Conservation (phyloP, 2,113 vertebrate genomes). For the Salvator merianae region DNA sequence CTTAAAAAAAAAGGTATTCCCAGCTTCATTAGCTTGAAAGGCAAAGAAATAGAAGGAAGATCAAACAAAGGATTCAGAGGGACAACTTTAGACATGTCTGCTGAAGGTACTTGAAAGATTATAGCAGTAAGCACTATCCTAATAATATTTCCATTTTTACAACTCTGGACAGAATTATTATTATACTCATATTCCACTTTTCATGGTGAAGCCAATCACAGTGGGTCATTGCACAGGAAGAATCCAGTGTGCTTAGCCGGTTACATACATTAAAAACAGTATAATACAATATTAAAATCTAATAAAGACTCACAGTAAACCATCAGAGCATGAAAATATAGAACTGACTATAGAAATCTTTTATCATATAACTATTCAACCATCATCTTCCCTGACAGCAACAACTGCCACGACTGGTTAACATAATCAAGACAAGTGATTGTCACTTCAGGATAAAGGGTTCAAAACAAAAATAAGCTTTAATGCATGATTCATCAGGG, state of each 20-base stretch:
- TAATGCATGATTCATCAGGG: not conserved
- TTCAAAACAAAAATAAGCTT: not conserved
- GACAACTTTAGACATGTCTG: not conserved
- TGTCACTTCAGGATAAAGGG: not conserved
- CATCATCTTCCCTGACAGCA: not conserved
- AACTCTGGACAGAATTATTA: not conserved
- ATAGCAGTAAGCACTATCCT: not conserved
- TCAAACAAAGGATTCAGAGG: not conserved
- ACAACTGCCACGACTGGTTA: not conserved
- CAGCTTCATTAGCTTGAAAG: not conserved
- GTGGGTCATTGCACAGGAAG: no score
- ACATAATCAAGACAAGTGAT: not conserved
- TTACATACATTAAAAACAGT: no score
- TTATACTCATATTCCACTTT: no score
- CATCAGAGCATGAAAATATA: no score
- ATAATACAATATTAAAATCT: no score
- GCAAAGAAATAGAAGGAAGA: not conserved
- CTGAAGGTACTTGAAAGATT: not conserved
- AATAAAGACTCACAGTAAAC: no score
- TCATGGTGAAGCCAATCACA: no score
- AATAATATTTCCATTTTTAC: not conserved
- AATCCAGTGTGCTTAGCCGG: no score
- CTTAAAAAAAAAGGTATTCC: not conserved
- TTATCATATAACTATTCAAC: not conserved
- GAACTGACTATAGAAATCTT: not conserved